Evolutionary conservation across 2,797 vertebrate genomes (phyloP), one percentile per base, ranked within the genome.

Genomic region (Xerus rutilus): DNA sequence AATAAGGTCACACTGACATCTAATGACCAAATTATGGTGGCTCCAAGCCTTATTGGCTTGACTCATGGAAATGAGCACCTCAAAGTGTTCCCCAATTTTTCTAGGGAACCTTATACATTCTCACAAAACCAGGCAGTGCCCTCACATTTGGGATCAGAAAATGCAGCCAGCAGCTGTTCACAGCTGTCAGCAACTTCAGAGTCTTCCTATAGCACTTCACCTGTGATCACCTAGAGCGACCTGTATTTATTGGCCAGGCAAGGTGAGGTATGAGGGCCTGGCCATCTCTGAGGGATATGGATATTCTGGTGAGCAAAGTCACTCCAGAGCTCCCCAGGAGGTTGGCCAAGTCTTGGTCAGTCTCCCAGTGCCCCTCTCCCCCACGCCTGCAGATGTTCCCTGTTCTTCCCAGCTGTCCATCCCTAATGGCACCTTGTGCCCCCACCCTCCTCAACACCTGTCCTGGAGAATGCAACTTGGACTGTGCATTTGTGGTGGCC

Each of bases 281-380:
- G 35, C 18, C 32, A 14, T 30, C 77, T 45, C 82, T 59, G 65
- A 43, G 14, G 9, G 62, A n/a, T 54, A 7, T 0, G 1, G 77
- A 49, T 21, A 4, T 23, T 79, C 47, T 1, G 8, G 39, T 32
- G 64, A 86, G 32, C 14, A 47, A 8, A 64, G 45, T 57, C 23
- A 0, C 54, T 67, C 54, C 65, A 20, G 30, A 45, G 15, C 9
- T 54, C 32, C 65, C 47, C 13, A 5, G 8, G 9, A n/a, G 28
- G 1, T 1, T 11, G 43, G 35, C 88, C n/a, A 1, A n/a, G 72
- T 15, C 65, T 47, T 54, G 5, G 39, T 3, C 45, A 57, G 54
- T 64, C 20, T 57, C 5, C 2, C 28, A 0, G 1, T 0, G 6
- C 21, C 18, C 20, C 45, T n/a, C 30, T 7, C 18, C 2, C 3